phyloP scores from a whole-genome alignment of 2,113 vertebrate genomes.

The Vimba vimba region DNA sequence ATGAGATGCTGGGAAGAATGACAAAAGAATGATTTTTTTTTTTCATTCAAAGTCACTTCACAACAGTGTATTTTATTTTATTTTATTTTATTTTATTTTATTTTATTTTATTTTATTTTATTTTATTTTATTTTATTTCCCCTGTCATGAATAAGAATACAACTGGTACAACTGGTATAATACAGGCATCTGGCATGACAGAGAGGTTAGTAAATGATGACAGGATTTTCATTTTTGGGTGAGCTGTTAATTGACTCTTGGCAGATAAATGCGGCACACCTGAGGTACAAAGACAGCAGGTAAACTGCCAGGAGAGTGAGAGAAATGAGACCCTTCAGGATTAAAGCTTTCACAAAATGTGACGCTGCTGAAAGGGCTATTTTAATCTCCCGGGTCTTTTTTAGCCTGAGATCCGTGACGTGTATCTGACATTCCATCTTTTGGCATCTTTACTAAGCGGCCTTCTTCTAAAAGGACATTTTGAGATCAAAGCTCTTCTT shows the following conservation, averaged over 20 bases:
- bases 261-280: constrained; percentile 59
- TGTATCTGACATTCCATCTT: constrained; percentile 36
- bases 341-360: constrained; percentile 43
- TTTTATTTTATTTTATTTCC: too few relatives aligned
- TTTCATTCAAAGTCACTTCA: neutral
- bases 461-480: constrained; percentile 45
- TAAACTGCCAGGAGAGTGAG: constrained; percentile 11
- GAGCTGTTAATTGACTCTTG: constrained; percentile 16
- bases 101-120: neutral
- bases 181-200: neutral
- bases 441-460: constrained; percentile 11
- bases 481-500: constrained; percentile 38
- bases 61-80: neutral
- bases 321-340: constrained; percentile 37
- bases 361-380: constrained; percentile 43
- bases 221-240: constrained; percentile 3
- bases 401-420: neutral
- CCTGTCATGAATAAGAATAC: too few relatives aligned
- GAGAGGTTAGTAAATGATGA: neutral
- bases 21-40: neutral
- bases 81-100: neutral
- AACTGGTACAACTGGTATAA: too few relatives aligned
- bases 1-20: neutral
- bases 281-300: constrained; percentile 45
- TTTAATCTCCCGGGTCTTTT: constrained; percentile 23